A percentile compares a stretch with the other conserved stretches of the same genome.
phyloP scores from a whole-genome alignment of 2,888 invertebrate species.

The Sphinx pinastri region DNA sequence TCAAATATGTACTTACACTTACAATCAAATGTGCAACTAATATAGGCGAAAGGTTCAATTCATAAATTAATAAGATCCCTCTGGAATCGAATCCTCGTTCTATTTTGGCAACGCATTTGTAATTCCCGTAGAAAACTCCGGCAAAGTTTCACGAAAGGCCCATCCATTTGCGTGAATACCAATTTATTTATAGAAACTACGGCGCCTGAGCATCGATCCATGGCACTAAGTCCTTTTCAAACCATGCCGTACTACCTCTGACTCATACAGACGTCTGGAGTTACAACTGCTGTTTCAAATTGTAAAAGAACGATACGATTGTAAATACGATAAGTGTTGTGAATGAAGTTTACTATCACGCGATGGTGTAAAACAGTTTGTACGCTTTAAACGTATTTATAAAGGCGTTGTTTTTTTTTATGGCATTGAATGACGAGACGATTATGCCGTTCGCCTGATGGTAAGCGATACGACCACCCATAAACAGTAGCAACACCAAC shows the following conservation, averaged over 20 bases:
- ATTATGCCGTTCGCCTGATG: too few relatives aligned
- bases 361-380: neutral
- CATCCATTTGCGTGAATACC: conserved; percentile 42
- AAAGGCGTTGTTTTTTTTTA: too few relatives aligned
- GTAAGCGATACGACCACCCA: too few relatives aligned
- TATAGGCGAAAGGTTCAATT: conserved; percentile 6
- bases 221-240: conserved; percentile 15
- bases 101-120: conserved; percentile 36
- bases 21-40: neutral
- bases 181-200: conserved; percentile 57
- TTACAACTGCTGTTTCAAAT: conserved; percentile 3
- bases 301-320: conserved; percentile 2
- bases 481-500: too few relatives aligned
- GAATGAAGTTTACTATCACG: conserved; percentile 1
- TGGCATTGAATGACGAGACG: too few relatives aligned
- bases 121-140: conserved; percentile 41
- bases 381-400: neutral
- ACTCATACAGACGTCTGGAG: conserved; percentile 15
- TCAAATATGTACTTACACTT: too few relatives aligned
- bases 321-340: neutral
- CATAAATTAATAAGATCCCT: conserved; percentile 28
- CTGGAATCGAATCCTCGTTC: conserved; percentile 25
- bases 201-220: conserved; percentile 32
- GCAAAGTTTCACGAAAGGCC: conserved; percentile 43
- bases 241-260: neutral